Evolutionary conservation across 1,140 invertebrate genomes (phyloP).

Genomic region (Thalassaphorura encarpata): DNA sequence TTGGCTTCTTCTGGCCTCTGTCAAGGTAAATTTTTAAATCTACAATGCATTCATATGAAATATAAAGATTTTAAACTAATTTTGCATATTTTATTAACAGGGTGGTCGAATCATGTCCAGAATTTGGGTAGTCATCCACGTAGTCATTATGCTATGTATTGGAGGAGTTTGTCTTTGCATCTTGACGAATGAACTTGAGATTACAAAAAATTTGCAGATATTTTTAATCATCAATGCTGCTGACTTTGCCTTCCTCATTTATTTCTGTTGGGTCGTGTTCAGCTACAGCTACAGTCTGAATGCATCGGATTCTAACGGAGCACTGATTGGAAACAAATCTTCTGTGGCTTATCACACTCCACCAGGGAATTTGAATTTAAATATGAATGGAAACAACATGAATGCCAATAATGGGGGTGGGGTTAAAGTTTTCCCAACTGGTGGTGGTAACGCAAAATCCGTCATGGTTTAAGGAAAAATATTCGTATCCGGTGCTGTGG

Average conservation of each 20-base stretch:
- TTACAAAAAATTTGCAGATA: conserved; percentile 6
- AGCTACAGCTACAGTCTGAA: conserved; percentile 13
- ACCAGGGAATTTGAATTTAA: too few relatives aligned
- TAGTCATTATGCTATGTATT: conserved; percentile 15
- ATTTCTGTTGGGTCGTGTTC: conserved; percentile 18
- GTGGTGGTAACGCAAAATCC: too few relatives aligned
- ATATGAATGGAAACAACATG: too few relatives aligned
- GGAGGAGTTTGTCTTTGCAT: conserved; percentile 26
- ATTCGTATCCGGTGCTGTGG: too few relatives aligned
- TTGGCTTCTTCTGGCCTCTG: conserved; percentile 26
- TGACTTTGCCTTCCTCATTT: conserved; percentile 22
- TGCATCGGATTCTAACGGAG: too few relatives aligned
- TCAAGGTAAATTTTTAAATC: conserved; percentile 15
- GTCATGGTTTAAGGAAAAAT: too few relatives aligned
- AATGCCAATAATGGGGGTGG: too few relatives aligned
- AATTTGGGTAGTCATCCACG: conserved; percentile 20
- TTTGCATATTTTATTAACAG: neutral
- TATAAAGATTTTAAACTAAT: neutral
- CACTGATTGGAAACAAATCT: too few relatives aligned
- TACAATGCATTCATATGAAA: neutral
- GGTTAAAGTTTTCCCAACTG: too few relatives aligned
- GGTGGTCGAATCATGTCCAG: conserved; percentile 16
- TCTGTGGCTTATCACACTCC: too few relatives aligned
- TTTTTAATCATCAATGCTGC: conserved; percentile 19
- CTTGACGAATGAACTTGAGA: conserved; percentile 26